phyloP scores from a whole-genome alignment of 2,888 invertebrate species.

The Ditula angustiorana region DNA sequence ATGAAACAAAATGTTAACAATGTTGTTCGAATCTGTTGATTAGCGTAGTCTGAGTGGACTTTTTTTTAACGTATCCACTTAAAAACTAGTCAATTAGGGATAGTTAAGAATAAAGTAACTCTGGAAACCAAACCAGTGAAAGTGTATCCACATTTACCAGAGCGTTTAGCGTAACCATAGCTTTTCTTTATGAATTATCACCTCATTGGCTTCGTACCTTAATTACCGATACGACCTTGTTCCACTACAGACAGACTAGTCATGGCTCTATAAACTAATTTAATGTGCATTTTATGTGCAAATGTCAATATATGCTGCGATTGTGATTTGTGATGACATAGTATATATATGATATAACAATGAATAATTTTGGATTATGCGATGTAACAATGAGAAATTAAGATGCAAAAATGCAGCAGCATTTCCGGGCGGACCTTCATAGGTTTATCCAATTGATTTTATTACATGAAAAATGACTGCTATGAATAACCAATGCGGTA shows the following conservation, averaged over 20 bases:
- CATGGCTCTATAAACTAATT: slow-evolving; percentile 9
- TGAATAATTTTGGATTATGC: slow-evolving; percentile 12
- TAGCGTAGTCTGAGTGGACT: background rate
- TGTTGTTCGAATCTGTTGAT: background rate
- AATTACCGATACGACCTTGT: slow-evolving; percentile 36
- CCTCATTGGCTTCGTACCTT: slow-evolving; percentile 30
- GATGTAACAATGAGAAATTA: slow-evolving; percentile 9
- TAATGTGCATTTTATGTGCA: slow-evolving; percentile 9
- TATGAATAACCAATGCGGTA: slow-evolving; percentile 1
- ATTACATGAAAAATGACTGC: slow-evolving; percentile 2
- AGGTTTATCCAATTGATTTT: slow-evolving; percentile 26
- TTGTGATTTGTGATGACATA: slow-evolving; percentile 8
- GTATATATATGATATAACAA: background rate
- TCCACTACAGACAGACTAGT: slow-evolving; percentile 18
- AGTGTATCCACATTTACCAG: slow-evolving; percentile 46
- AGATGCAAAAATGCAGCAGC: slow-evolving; percentile 4
- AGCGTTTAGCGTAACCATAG: slow-evolving; percentile 50
- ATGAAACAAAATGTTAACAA: background rate
- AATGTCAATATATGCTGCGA: slow-evolving; percentile 17
- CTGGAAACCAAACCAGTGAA: slow-evolving; percentile 44
- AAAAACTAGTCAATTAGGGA: background rate
- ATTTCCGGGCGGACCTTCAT: background rate
- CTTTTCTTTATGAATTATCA: slow-evolving; percentile 44
- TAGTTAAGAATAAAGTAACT: slow-evolving; percentile 7
- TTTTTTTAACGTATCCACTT: background rate